Conservation (phyloP, 2,113 vertebrate species). For the Scartelaos histophorus region DNA sequence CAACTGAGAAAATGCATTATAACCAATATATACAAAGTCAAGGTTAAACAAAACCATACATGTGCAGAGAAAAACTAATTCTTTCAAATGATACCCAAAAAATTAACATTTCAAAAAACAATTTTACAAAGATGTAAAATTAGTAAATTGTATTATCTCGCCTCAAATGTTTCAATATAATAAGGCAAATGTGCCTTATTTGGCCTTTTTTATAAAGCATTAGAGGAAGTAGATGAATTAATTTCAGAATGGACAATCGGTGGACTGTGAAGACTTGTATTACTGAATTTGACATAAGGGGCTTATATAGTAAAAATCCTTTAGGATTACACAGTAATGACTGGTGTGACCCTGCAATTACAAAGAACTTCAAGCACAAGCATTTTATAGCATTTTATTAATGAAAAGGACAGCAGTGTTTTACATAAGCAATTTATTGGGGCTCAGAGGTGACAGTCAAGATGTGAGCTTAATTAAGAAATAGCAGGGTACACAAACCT, state of each 20-base stretch:
- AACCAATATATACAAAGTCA: neutral
- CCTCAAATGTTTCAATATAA: neutral
- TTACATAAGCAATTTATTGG: constrained; percentile 44
- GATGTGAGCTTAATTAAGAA: constrained; percentile 73
- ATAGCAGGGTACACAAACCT: constrained; percentile 61
- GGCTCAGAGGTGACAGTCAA: constrained; percentile 59
- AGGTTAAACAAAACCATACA: neutral
- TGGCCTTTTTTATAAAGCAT: neutral
- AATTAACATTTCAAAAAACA: neutral
- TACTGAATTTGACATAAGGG: constrained; percentile 2
- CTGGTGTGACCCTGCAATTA: constrained; percentile 5
- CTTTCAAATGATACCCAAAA: neutral
- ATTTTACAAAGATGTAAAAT: neutral
- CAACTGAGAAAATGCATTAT: neutral
- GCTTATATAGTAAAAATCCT: constrained; percentile 4
- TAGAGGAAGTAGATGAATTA: neutral
- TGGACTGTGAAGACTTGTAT: neutral
- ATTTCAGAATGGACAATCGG: neutral
- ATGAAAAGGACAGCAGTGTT: constrained; percentile 25
- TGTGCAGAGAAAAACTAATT: neutral
- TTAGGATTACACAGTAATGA: constrained; percentile 34
- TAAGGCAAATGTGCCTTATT: neutral
- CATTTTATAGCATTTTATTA: constrained; percentile 19
- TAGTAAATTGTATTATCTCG: no score
- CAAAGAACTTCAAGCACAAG: constrained; percentile 16